Conservation (phyloP, 1,140 invertebrate species). For the Drosophila aff. region DNA sequence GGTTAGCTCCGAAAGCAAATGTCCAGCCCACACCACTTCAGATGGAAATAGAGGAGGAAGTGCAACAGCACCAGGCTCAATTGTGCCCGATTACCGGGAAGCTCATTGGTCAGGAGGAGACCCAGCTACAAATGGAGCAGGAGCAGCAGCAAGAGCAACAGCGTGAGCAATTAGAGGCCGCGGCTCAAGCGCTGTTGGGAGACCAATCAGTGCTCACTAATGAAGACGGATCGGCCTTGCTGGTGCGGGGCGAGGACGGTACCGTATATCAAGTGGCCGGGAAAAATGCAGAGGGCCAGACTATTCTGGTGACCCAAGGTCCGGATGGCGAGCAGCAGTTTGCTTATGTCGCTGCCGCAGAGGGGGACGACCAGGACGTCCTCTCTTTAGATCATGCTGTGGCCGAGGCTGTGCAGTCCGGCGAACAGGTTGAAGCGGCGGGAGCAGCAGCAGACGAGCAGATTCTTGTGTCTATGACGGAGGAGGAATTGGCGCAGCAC, state of each 20-base stretch:
- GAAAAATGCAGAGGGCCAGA: slow-evolving; percentile 91
- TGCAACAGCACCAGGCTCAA: slow-evolving; percentile 68
- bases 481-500: slow-evolving; percentile 86
- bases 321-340: slow-evolving; percentile 90
- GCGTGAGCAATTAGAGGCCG: slow-evolving; percentile 70
- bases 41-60: slow-evolving; percentile 68
- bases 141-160: slow-evolving; percentile 76
- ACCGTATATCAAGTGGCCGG: slow-evolving; percentile 88
- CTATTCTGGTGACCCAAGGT: slow-evolving; percentile 89
- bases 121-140: slow-evolving; percentile 81
- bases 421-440: slow-evolving; percentile 30
- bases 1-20: slow-evolving; percentile 40
- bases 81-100: slow-evolving; percentile 80
- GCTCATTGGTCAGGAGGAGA: slow-evolving; percentile 77
- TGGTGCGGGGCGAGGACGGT: slow-evolving; percentile 89
- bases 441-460: slow-evolving; percentile 85
- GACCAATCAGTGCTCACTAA: slow-evolving; percentile 82
- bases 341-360: slow-evolving; percentile 89
- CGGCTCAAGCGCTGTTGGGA: slow-evolving; percentile 65
- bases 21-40: slow-evolving; percentile 30
- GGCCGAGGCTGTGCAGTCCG: slow-evolving; percentile 86
- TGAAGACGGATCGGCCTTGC: slow-evolving; percentile 86
- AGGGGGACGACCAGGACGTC: slow-evolving; percentile 87
- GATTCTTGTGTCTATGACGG: slow-evolving; percentile 86
- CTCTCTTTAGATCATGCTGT: slow-evolving; percentile 88